Conservation (phyloP, 2,113 vertebrate species). For the Tychaedon coryphoeus region DNA sequence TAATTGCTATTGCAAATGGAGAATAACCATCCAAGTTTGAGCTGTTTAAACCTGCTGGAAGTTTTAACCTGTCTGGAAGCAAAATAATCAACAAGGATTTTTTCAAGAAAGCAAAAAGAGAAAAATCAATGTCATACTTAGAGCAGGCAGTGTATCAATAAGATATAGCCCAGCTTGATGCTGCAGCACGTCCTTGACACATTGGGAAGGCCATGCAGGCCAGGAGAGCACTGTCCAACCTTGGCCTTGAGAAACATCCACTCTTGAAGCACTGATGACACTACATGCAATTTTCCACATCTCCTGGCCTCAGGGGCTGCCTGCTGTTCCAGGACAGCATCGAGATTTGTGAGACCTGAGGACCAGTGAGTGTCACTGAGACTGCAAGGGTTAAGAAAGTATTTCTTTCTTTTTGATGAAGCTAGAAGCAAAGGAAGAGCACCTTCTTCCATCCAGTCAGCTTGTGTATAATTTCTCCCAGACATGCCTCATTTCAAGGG, state of each 20-base stretch:
- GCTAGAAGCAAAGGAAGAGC: not conserved
- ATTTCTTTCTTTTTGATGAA: not conserved
- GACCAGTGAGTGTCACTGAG: not conserved
- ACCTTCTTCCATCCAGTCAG: not conserved
- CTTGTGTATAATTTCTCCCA: not conserved
- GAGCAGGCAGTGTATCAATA: not conserved
- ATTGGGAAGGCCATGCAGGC: accelerated
- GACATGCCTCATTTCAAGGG: not conserved
- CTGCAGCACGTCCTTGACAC: not conserved
- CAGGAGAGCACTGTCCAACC: not conserved
- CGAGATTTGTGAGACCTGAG: not conserved
- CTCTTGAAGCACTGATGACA: not conserved
- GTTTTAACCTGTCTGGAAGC: not conserved
- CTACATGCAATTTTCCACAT: not conserved
- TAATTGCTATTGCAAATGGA: not conserved
- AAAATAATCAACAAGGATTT: not conserved
- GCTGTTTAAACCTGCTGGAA: not conserved
- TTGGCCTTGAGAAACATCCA: not conserved
- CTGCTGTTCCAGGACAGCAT: not conserved
- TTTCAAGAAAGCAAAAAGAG: not conserved
- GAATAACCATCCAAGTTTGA: not conserved
- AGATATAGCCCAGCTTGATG: not conserved
- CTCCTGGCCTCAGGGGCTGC: not conserved
- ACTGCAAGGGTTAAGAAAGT: not conserved
- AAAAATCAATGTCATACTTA: not conserved